phyloP scores from a whole-genome alignment of 1,140 invertebrate genomes.

The Trichonephila clavata region DNA sequence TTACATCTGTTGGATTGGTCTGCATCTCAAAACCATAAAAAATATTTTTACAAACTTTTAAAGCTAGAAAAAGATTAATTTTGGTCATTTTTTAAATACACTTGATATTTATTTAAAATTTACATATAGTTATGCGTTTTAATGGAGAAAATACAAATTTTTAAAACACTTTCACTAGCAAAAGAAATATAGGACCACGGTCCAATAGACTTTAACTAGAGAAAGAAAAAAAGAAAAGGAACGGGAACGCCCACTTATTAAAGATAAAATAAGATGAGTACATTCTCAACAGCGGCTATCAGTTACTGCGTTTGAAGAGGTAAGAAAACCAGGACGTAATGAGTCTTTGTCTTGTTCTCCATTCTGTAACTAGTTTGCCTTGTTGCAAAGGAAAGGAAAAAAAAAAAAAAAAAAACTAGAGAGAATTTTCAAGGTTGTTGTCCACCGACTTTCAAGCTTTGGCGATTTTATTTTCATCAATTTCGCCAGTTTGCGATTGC shows the following conservation, averaged over 20 bases:
- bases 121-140: no score
- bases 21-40: no score
- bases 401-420: not conserved
- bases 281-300: constrained; percentile 56
- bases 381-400: not conserved
- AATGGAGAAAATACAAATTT: not conserved
- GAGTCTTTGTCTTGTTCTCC: constrained; percentile 67
- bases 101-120: no score
- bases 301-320: constrained; percentile 48
- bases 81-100: no score
- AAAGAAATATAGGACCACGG: not conserved
- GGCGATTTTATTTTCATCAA: not conserved
- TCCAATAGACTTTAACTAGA: constrained; percentile 1
- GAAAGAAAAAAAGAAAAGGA: not conserved
- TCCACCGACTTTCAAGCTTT: not conserved
- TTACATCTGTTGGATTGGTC: no score
- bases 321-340: constrained; percentile 42
- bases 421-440: constrained; percentile 53
- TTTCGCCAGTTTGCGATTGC: not conserved
- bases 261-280: constrained; percentile 30
- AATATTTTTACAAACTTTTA: no score
- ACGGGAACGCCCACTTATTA: constrained; percentile 65
- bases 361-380: constrained; percentile 69
- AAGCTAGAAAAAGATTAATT: no score
- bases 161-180: not conserved